Conservation (phyloP, 2,888 invertebrate genomes). For the Lordiphosa fenestrarum region DNA sequence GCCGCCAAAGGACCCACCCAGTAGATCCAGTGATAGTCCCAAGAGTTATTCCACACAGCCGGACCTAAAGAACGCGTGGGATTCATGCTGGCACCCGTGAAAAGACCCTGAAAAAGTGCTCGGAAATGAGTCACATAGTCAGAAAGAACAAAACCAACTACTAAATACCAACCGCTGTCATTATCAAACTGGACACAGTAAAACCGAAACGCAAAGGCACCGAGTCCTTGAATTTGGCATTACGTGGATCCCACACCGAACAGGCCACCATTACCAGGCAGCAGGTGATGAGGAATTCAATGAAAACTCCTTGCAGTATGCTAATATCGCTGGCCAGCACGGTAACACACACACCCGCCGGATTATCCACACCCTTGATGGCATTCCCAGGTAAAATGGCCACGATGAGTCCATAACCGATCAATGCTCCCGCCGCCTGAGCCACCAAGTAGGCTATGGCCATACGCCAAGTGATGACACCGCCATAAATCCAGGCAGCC, state of each 20-base stretch:
- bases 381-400: conserved; percentile 81
- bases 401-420: conserved; percentile 86
- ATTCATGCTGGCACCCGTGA: conserved; percentile 87
- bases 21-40: conserved; percentile 86
- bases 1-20: conserved; percentile 84
- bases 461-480: conserved; percentile 72
- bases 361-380: conserved; percentile 61
- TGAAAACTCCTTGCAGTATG: conserved; percentile 82
- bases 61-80: conserved; percentile 87
- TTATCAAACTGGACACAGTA: conserved; percentile 83
- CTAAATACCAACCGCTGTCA: conserved; percentile 82
- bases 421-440: conserved; percentile 84
- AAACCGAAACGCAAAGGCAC: conserved; percentile 85
- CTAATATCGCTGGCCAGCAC: conserved; percentile 81
- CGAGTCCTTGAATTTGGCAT: conserved; percentile 84
- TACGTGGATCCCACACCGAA: conserved; percentile 86
- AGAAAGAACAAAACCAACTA: no score
- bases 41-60: conserved; percentile 85
- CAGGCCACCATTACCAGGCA: conserved; percentile 85
- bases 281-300: conserved; percentile 84
- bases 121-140: no score
- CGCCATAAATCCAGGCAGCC: conserved; percentile 81
- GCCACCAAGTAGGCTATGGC: conserved; percentile 84
- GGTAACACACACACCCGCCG: conserved; percentile 82
- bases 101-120: conserved; percentile 40